These are phyloP conservation scores for Microchrysa polita DNA, from an alignment of 2,888 invertebrate genomes.

Conservation along the genomic window DNA sequence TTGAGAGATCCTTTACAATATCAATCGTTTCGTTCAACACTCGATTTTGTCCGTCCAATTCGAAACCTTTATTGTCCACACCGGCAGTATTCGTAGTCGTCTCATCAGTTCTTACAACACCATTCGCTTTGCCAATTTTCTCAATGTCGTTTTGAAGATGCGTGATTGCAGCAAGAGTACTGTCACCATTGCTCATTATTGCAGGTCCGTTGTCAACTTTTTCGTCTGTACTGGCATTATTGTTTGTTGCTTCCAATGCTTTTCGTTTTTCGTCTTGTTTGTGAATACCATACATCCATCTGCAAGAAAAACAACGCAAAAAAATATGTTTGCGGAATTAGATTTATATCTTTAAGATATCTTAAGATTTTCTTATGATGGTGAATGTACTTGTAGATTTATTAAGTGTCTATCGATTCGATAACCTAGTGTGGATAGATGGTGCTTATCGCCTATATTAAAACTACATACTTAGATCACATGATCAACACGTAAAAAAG, in stretches of 20 bases:
- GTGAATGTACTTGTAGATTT: no score
- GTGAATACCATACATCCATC: constrained; percentile 47
- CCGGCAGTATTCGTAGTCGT: neutral
- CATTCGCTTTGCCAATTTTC: constrained; percentile 26
- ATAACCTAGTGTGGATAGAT: neutral
- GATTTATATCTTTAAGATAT: neutral
- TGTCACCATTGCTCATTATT: neutral
- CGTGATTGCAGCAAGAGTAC: neutral
- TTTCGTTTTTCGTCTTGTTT: constrained; percentile 40
- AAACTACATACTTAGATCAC: neutral
- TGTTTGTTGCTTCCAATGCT: constrained; percentile 41
- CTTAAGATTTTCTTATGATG: neutral
- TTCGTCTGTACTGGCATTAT: neutral
- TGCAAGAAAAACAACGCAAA: constrained; percentile 2
- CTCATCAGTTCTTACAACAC: neutral
- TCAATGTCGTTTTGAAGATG: constrained; percentile 32
- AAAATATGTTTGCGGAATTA: neutral
- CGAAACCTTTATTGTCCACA: constrained; percentile 39
- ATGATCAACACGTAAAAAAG: neutral
- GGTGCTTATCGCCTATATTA: neutral
- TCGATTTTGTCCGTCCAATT: constrained; percentile 30
- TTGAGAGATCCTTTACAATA: constrained; percentile 50
- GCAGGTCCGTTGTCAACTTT: constrained; percentile 23
- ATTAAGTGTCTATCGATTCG: no score
- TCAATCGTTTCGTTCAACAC: constrained; percentile 49